phyloP scores from a whole-genome alignment of 1,140 invertebrate species.

The Thaumatotibia leucotreta region DNA sequence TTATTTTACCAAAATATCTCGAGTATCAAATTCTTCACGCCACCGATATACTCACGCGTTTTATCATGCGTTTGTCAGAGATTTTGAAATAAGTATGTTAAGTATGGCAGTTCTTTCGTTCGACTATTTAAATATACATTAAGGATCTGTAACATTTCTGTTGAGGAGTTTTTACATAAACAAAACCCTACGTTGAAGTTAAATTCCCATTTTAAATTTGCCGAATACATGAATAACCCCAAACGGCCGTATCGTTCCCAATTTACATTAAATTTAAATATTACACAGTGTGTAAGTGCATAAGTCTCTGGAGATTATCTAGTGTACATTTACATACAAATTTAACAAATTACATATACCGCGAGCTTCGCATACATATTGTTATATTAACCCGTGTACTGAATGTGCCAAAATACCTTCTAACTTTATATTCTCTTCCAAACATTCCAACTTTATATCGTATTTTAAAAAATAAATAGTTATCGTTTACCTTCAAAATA shows the following conservation, averaged over 20 bases:
- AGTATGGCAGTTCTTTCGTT: no score
- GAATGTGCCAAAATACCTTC: conserved; percentile 4
- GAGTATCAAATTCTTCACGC: no score
- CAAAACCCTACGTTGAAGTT: background rate
- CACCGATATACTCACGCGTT: no score
- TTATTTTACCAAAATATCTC: no score
- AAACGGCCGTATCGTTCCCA: background rate
- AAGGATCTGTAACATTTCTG: no score
- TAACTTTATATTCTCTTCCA: background rate
- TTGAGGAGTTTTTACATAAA: background rate
- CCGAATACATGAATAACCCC: background rate
- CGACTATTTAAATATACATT: no score
- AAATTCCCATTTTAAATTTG: background rate
- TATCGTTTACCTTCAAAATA: background rate
- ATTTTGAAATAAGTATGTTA: no score
- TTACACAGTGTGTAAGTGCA: conserved; percentile 13
- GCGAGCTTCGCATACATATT: conserved; percentile 7
- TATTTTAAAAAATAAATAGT: background rate
- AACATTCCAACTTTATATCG: background rate
- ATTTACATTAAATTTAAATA: conserved; percentile 14
- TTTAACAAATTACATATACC: conserved; percentile 10
- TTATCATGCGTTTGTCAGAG: no score
- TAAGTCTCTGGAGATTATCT: conserved; percentile 10
- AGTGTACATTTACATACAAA: conserved; percentile 12
- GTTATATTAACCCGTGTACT: background rate